phyloP scores from a whole-genome alignment of 2,888 invertebrate genomes.

The Erebia aethiops region DNA sequence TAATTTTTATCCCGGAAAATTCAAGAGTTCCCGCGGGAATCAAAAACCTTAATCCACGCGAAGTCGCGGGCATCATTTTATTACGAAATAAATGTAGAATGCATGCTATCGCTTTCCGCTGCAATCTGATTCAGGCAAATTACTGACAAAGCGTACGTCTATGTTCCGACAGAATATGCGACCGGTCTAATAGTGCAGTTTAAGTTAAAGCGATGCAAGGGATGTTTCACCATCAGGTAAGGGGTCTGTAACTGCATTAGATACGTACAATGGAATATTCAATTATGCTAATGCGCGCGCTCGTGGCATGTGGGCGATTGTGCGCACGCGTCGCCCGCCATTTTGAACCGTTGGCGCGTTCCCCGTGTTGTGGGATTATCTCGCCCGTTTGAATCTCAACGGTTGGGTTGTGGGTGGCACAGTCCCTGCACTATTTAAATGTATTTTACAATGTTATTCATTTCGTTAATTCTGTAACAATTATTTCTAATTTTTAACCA shows the following conservation, averaged over 20 bases:
- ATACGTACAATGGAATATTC: slow-evolving; percentile 73
- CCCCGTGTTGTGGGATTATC: slow-evolving; percentile 54
- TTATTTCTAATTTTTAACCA: too few species aligned
- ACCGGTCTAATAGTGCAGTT: slow-evolving; percentile 4
- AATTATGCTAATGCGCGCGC: slow-evolving; percentile 67
- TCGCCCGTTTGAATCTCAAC: slow-evolving; percentile 57
- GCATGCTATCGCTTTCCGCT: too few species aligned
- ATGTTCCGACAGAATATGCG: too few species aligned
- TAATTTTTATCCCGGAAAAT: too few species aligned
- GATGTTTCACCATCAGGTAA: slow-evolving; percentile 53
- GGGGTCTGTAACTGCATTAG: slow-evolving; percentile 60
- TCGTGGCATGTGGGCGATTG: slow-evolving; percentile 62
- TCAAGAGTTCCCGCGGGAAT: too few species aligned
- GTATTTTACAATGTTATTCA: background rate
- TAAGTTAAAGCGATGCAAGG: slow-evolving; percentile 46
- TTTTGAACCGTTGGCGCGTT: slow-evolving; percentile 50
- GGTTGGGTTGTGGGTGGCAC: slow-evolving; percentile 43
- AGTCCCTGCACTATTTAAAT: slow-evolving; percentile 13
- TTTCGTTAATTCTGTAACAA: too few species aligned
- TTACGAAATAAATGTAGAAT: too few species aligned
- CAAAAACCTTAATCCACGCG: too few species aligned
- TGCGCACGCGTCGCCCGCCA: slow-evolving; percentile 64
- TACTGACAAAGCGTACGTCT: too few species aligned
- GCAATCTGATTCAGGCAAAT: too few species aligned
- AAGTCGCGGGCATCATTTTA: too few species aligned